Evolutionary conservation across 1,140 invertebrate genomes (phyloP).

Genomic region (Nephila pilipes): DNA sequence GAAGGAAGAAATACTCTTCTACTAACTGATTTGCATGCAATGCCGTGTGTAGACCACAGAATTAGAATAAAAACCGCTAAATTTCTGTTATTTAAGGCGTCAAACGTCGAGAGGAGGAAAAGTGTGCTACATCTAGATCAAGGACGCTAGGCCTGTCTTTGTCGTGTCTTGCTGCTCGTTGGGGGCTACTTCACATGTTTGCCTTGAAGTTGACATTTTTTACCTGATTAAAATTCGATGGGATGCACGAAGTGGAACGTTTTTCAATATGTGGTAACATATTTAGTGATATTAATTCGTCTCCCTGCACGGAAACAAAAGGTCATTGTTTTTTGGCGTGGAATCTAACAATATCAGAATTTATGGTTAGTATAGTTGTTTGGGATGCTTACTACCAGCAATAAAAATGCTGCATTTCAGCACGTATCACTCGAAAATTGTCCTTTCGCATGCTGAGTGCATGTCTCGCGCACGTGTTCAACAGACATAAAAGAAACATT

Average conservation of each 20-base stretch:
- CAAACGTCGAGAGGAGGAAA: neutral
- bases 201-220: conserved; percentile 53
- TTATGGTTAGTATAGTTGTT: neutral
- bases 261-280: conserved; percentile 17
- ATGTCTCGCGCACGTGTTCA: neutral
- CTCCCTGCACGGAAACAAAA: neutral
- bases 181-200: conserved; percentile 38
- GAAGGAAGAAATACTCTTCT: neutral
- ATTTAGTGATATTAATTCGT: neutral
- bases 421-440: neutral
- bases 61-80: conserved; percentile 1
- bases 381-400: neutral
- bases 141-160: neutral
- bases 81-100: conserved; percentile 50
- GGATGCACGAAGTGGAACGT: conserved; percentile 42
- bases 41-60: neutral
- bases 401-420: neutral
- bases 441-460: neutral
- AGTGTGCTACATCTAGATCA: conserved; percentile 37
- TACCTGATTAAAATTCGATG: neutral
- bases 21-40: neutral
- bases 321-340: conserved; percentile 11
- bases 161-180: conserved; percentile 7
- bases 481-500: too few relatives aligned
- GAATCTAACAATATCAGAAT: neutral